A percentile compares a stretch with the other conserved stretches of the same genome.
Evolutionary conservation across 2,797 vertebrate species (phyloP).

Genomic region (Leuciscus waleckii): DNA sequence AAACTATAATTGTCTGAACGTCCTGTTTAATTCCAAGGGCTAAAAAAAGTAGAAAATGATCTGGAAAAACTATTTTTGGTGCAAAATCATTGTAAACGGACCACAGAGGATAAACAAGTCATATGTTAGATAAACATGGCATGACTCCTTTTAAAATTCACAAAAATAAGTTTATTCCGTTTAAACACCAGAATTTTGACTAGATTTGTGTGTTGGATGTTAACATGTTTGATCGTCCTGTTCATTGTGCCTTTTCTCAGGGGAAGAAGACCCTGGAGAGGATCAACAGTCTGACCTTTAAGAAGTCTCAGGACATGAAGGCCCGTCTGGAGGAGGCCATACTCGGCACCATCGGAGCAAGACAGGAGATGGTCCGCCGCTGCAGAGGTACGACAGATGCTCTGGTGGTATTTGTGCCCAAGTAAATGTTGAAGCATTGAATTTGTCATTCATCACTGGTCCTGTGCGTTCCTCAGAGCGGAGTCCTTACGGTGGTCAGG

Average conservation of each 20-base stretch:
- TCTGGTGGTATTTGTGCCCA: slow-evolving; percentile 8
- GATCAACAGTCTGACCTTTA: slow-evolving; percentile 92
- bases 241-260: slow-evolving; percentile 66
- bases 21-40: slow-evolving; percentile 5
- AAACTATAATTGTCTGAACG: background rate
- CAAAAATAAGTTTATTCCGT: background rate
- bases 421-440: background rate
- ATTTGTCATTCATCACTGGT: background rate
- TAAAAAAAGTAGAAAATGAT: background rate
- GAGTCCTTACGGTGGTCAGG: slow-evolving; percentile 88
- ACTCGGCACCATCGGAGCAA: slow-evolving; percentile 88
- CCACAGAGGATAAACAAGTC: background rate
- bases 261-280: slow-evolving; percentile 88
- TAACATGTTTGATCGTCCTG: background rate
- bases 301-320: slow-evolving; percentile 96
- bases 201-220: slow-evolving; percentile 16
- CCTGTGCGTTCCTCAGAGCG: slow-evolving; percentile 76
- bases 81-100: background rate
- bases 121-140: background rate
- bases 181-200: background rate
- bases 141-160: background rate
- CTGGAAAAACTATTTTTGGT: background rate
- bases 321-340: slow-evolving; percentile 92
- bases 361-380: slow-evolving; percentile 94
- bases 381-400: slow-evolving; percentile 79